A percentile compares a stretch with the other conserved stretches of the same genome.
Conservation (phyloP, 2,797 vertebrate genomes). For the Sciurus vulgaris region DNA sequence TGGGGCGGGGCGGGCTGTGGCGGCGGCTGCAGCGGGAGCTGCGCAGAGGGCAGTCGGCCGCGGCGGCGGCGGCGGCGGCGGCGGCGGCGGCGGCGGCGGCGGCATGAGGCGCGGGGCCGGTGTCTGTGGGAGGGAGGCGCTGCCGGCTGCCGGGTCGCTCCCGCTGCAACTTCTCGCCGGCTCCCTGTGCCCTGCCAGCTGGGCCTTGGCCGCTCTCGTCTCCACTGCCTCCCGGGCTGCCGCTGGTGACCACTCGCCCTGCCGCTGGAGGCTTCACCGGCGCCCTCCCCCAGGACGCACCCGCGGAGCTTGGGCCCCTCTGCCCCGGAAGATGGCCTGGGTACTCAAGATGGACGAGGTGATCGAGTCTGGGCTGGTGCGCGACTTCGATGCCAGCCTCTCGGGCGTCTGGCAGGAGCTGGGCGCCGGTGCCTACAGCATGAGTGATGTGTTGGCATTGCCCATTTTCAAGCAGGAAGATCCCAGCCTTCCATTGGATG, state of each 20-base stretch:
- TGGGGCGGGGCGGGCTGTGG: slow-evolving; percentile 72
- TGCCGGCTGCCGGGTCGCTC: slow-evolving; percentile 75
- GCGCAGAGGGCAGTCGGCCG: slow-evolving; percentile 62
- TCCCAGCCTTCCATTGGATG: slow-evolving; percentile 93
- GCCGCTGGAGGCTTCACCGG: slow-evolving; percentile 79
- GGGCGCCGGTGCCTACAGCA: slow-evolving; percentile 98
- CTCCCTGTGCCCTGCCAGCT: slow-evolving; percentile 60
- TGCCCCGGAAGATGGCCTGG: slow-evolving; percentile 94
- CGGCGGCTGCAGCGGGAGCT: slow-evolving; percentile 68
- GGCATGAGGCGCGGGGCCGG: slow-evolving; percentile 67
- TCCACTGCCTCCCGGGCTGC: slow-evolving; percentile 68
- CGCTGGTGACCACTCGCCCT: slow-evolving; percentile 77
- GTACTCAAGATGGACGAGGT: slow-evolving; percentile 99
- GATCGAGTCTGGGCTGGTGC: slow-evolving; percentile 98
- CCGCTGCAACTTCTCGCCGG: slow-evolving; percentile 72
- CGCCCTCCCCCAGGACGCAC: slow-evolving; percentile 78
- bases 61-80: slow-evolving; percentile 55
- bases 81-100: slow-evolving; percentile 69
- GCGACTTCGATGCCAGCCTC: slow-evolving; percentile 98
- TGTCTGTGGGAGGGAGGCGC: slow-evolving; percentile 84
- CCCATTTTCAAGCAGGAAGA: slow-evolving; percentile 99
- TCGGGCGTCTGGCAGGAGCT: slow-evolving; percentile 98
- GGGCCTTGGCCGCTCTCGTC: slow-evolving; percentile 67
- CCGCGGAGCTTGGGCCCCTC: slow-evolving; percentile 76
- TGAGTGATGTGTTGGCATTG: slow-evolving; percentile 98